Evolutionary conservation across 1,140 invertebrate species (phyloP).

Genomic region (Drosophila pruinosa): DNA sequence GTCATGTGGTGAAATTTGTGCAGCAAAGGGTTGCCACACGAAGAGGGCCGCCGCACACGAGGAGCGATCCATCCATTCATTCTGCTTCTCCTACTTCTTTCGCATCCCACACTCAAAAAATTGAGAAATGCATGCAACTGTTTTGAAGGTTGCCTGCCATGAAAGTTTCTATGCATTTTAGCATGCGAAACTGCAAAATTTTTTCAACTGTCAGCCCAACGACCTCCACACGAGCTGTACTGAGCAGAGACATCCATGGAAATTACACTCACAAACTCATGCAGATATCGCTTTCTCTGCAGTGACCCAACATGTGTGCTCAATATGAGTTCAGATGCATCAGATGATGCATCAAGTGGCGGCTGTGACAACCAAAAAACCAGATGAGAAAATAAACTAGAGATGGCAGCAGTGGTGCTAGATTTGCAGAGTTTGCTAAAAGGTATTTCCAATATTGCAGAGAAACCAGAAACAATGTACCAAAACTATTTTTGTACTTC

Average conservation of each 20-base stretch:
- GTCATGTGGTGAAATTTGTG: conserved; percentile 79
- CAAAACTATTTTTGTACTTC: neutral
- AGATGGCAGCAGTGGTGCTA: neutral
- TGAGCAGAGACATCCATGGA: conserved; percentile 68
- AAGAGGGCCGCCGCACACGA: too few species aligned
- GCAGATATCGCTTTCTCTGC: conserved; percentile 15
- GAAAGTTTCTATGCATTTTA: conserved; percentile 27
- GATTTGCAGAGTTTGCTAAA: neutral
- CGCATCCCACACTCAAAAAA: conserved; percentile 39
- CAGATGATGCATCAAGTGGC: conserved; percentile 29
- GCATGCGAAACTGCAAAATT: conserved; percentile 37
- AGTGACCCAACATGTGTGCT: conserved; percentile 19
- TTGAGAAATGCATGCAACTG: conserved; percentile 79
- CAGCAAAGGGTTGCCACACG: conserved; percentile 41
- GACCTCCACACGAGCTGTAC: conserved; percentile 55
- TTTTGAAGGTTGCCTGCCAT: conserved; percentile 68
- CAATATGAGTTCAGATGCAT: conserved; percentile 27
- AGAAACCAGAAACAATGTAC: neutral
- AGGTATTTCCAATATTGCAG: conserved; percentile 20
- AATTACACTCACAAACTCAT: conserved; percentile 44
- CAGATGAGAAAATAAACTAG: neutral
- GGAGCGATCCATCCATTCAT: too few species aligned
- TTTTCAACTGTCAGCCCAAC: conserved; percentile 62
- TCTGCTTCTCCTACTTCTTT: conserved; percentile 7
- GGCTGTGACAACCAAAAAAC: neutral